These are phyloP conservation scores for Drosophila kokeensis DNA, from an alignment of 2,888 invertebrate species.

Conservation along the genomic window DNA sequence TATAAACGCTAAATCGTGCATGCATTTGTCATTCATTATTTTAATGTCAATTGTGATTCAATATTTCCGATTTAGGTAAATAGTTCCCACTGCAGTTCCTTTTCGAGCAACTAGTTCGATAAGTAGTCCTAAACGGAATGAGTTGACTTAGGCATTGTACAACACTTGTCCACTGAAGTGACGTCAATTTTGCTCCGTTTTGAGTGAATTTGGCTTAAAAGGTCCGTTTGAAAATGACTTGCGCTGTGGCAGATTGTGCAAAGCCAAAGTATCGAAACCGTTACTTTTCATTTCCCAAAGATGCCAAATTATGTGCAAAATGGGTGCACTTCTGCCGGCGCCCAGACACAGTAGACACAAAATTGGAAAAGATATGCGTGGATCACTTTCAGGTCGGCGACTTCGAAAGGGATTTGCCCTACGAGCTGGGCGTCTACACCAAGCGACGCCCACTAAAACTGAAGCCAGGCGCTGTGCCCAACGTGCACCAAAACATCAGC, in stretches of 20 bases:
- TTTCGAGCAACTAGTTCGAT: not conserved
- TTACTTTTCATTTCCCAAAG: slow-evolving; percentile 33
- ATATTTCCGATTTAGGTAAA: not conserved
- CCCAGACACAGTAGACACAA: slow-evolving; percentile 1
- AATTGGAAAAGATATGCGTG: slow-evolving; percentile 26
- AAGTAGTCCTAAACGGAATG: not conserved
- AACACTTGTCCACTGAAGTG: slow-evolving; percentile 19
- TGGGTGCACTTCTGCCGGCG: slow-evolving; percentile 32
- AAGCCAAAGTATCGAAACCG: slow-evolving; percentile 4
- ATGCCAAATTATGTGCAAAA: not conserved
- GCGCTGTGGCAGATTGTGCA: slow-evolving; percentile 26
- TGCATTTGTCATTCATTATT: too few species aligned
- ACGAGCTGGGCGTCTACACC: slow-evolving; percentile 23
- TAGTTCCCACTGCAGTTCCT: not conserved
- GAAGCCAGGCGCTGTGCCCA: slow-evolving; percentile 22
- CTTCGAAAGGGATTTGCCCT: slow-evolving; percentile 29
- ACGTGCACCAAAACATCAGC: not conserved
- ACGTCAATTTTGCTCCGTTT: slow-evolving; percentile 36
- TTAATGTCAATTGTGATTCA: not conserved
- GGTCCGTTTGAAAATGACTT: slow-evolving; percentile 26
- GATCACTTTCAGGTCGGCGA: slow-evolving; percentile 23
- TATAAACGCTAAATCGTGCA: not conserved
- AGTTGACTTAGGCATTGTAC: not conserved
- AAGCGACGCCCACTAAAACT: slow-evolving; percentile 30
- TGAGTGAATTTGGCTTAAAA: slow-evolving; percentile 1